phyloP scores from a whole-genome alignment of 1,140 invertebrate genomes.

The Pinna nobilis region DNA sequence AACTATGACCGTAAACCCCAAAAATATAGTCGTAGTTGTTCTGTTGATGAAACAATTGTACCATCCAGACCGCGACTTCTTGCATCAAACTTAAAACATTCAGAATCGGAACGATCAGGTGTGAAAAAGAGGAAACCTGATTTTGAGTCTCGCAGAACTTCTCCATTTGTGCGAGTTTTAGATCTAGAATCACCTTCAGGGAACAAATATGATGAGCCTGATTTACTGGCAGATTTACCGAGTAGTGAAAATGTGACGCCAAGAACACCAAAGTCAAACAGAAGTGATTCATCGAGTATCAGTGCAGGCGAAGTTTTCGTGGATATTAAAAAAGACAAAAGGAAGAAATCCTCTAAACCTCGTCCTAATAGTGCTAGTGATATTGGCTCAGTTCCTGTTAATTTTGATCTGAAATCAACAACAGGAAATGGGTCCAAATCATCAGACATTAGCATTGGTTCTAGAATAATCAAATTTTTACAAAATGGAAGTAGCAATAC shows the following conservation, averaged over 20 bases:
- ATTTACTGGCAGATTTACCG: conserved; percentile 7
- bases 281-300: conserved; percentile 28
- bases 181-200: background rate
- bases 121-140: background rate
- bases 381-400: conserved; percentile 6
- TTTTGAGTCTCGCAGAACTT: no score
- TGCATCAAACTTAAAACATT: background rate
- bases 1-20: background rate
- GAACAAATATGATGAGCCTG: background rate
- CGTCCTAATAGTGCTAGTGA: conserved; percentile 49
- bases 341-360: conserved; percentile 11
- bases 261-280: background rate
- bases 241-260: conserved; percentile 29
- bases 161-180: no score
- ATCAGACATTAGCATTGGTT: background rate
- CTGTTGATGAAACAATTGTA: conserved; percentile 22
- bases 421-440: background rate
- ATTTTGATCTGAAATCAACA: background rate
- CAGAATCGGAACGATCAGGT: background rate
- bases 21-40: conserved; percentile 32
- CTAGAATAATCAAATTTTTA: conserved; percentile 26
- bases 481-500: conserved; percentile 19
- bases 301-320: conserved; percentile 48
- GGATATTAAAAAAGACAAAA: conserved; percentile 18
- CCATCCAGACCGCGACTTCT: conserved; percentile 16